Evolutionary conservation across 1,140 invertebrate species (phyloP).

Genomic region (Teleopsis dalmanni): DNA sequence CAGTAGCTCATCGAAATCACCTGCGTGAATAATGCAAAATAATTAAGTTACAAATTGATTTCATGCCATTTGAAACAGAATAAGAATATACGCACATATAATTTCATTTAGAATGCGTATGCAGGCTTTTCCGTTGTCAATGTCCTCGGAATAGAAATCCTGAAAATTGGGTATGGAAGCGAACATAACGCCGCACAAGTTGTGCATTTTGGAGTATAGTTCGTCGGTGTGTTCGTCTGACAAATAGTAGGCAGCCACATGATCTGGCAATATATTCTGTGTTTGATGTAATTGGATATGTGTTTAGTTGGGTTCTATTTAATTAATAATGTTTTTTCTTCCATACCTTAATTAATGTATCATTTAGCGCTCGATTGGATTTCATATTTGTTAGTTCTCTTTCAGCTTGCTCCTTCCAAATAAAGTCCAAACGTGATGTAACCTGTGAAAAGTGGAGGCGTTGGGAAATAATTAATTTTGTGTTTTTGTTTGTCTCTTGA

Average conservation of each 20-base stretch:
- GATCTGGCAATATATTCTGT: conserved; percentile 87
- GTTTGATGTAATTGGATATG: too few relatives aligned
- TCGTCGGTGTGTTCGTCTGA: conserved; percentile 67
- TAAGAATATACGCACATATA: conserved; percentile 50
- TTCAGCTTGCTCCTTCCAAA: conserved; percentile 92
- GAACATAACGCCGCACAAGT: conserved; percentile 93
- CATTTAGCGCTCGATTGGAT: conserved; percentile 43
- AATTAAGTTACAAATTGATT: not conserved
- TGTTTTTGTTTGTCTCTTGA: not conserved
- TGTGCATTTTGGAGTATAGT: conserved; percentile 87
- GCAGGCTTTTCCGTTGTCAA: conserved; percentile 95
- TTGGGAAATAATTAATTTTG: not conserved
- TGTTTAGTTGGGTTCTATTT: not conserved
- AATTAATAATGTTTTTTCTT: not conserved
- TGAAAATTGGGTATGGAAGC: conserved; percentile 98
- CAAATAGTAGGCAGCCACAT: conserved; percentile 91
- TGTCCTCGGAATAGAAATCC: conserved; percentile 96
- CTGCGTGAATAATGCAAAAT: conserved; percentile 11
- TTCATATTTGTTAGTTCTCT: conserved; percentile 84
- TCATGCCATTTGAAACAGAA: not conserved
- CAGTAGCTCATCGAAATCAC: conserved; percentile 84
- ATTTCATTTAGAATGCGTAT: conserved; percentile 97
- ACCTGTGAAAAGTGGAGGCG: too few relatives aligned
- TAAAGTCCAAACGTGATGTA: conserved; percentile 82
- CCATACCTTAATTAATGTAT: conserved; percentile 44